Evolutionary conservation across 2,797 vertebrate species (phyloP).

Genomic region (Oryzias dopingdopingensis): DNA sequence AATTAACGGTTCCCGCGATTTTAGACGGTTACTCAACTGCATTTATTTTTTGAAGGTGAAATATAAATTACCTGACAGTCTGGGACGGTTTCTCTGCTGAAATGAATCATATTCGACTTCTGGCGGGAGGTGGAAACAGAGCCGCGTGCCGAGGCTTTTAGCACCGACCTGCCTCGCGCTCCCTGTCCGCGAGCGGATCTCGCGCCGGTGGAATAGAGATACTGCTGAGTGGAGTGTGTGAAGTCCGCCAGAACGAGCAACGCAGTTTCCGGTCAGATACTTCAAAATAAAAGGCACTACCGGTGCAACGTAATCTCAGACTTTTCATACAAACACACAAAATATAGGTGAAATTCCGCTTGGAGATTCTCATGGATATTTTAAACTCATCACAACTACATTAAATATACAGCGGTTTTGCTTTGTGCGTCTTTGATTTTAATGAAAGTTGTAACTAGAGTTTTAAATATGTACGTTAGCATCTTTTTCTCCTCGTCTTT

Average conservation of each 20-base stretch:
- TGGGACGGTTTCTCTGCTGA: slow-evolving; percentile 1
- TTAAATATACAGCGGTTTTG: too few species aligned
- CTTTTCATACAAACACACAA: too few species aligned
- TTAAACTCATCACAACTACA: too few species aligned
- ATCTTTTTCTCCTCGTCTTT: too few species aligned
- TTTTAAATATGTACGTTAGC: too few species aligned
- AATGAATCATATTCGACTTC: slow-evolving; percentile 16
- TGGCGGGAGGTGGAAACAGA: slow-evolving; percentile 1
- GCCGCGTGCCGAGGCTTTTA: slow-evolving; percentile 3
- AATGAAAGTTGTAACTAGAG: too few species aligned
- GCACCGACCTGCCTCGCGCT: slow-evolving; percentile 13
- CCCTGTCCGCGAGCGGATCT: slow-evolving; percentile 36
- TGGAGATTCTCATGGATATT: too few species aligned
- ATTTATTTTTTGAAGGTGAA: slow-evolving; percentile 4
- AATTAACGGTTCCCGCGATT: slow-evolving; percentile 26
- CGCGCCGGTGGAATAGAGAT: slow-evolving; percentile 50
- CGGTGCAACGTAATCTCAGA: too few species aligned
- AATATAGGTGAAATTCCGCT: too few species aligned
- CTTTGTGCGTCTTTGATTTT: too few species aligned
- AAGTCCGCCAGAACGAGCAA: neutral
- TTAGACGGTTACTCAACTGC: slow-evolving; percentile 9
- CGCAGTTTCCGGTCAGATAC: slow-evolving; percentile 18
- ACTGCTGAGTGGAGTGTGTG: slow-evolving; percentile 34
- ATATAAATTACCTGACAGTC: slow-evolving; percentile 49
- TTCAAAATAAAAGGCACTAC: slow-evolving; percentile 51